Evolutionary conservation across 2,888 invertebrate genomes (phyloP).

Genomic region (Athalia cordata): DNA sequence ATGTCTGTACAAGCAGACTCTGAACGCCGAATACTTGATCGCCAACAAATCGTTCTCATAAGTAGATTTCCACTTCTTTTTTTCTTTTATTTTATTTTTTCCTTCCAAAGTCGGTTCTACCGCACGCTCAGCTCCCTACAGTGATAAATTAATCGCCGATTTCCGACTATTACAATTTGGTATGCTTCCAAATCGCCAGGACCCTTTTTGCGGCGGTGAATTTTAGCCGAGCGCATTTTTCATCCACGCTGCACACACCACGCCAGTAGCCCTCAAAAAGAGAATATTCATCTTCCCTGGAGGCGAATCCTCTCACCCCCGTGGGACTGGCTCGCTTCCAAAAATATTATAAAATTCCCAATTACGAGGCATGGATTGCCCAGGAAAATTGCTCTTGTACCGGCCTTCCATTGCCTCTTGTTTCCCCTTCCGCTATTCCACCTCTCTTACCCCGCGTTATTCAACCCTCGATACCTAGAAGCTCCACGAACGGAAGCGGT

Average conservation of each 20-base stretch:
- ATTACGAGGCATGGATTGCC: constrained; percentile 71
- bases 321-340: constrained; percentile 70
- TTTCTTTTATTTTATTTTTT: not conserved
- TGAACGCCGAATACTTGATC: constrained; percentile 12
- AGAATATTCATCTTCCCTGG: constrained; percentile 71
- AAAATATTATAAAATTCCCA: constrained; percentile 73
- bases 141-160: constrained; percentile 72
- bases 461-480: not conserved
- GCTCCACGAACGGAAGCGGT: not conserved
- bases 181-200: constrained; percentile 71
- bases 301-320: constrained; percentile 60
- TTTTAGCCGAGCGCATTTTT: constrained; percentile 71
- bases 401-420: constrained; percentile 34
- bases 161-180: constrained; percentile 72
- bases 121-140: constrained; percentile 37
- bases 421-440: constrained; percentile 1
- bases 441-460: not conserved
- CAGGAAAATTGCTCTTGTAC: constrained; percentile 70
- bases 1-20: constrained; percentile 9
- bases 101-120: constrained; percentile 16
- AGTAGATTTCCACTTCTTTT: constrained; percentile 2
- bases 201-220: constrained; percentile 69
- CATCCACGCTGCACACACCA: constrained; percentile 60
- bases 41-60: constrained; percentile 23
- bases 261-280: constrained; percentile 67